A percentile compares a stretch with the other conserved stretches of the same genome.
Evolutionary conservation across 1,140 invertebrate species (phyloP).

Genomic region (Lasioglossum baleicum): DNA sequence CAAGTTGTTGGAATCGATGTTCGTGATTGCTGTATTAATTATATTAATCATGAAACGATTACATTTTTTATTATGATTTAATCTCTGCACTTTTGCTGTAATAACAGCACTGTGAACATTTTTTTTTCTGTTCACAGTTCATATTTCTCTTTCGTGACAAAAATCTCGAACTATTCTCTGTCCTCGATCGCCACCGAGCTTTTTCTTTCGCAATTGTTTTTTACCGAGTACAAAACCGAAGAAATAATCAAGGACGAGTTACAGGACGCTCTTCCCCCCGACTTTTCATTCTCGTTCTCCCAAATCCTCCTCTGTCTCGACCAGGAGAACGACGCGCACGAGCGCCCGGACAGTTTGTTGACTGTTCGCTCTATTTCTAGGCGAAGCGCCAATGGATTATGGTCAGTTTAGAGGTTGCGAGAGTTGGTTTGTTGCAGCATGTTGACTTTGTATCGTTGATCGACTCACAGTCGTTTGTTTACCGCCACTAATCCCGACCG

Average conservation of each 20-base stretch:
- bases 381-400: constrained; percentile 75
- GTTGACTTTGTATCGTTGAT: constrained; percentile 67
- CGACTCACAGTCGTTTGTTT: constrained; percentile 49
- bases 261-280: not conserved
- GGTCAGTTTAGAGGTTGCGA: constrained; percentile 75
- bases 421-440: constrained; percentile 73
- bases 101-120: too few species aligned
- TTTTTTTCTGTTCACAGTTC: too few species aligned
- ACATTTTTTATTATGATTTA: too few species aligned
- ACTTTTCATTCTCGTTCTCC: not conserved
- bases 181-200: too few species aligned
- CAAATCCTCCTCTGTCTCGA: constrained; percentile 28
- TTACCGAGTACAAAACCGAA: not conserved
- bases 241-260: not conserved
- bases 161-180: too few species aligned
- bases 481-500: constrained; percentile 55
- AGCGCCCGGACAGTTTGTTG: constrained; percentile 56
- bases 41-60: too few species aligned
- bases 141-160: too few species aligned
- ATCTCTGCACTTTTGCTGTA: too few species aligned
- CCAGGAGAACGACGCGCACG: constrained; percentile 28
- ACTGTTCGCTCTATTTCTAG: constrained; percentile 74
- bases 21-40: too few species aligned
- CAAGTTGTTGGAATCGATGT: too few species aligned
- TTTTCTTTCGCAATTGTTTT: not conserved